Evolutionary conservation across 1,140 invertebrate species (phyloP).

Genomic region (Lasaia peninsularis): DNA sequence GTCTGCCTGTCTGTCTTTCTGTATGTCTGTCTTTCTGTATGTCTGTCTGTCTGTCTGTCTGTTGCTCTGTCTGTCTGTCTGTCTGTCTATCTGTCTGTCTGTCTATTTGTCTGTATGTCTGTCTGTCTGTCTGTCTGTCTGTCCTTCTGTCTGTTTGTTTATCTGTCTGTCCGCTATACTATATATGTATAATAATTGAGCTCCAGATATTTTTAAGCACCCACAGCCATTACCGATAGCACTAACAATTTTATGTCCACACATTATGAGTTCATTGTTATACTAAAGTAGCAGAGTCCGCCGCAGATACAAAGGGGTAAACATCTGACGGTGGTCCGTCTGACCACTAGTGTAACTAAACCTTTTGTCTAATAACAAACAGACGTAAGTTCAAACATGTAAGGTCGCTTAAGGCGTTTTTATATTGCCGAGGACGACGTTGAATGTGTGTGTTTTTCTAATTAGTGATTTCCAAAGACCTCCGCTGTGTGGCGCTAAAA

Average conservation of each 20-base stretch:
- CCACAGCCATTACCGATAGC: slow-evolving; percentile 23
- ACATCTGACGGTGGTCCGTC: slow-evolving; percentile 54
- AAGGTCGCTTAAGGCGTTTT: slow-evolving; percentile 33
- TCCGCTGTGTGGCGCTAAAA: slow-evolving; percentile 53
- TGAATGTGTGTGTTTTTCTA: slow-evolving; percentile 41
- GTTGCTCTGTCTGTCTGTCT: too few relatives aligned
- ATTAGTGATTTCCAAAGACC: slow-evolving; percentile 50
- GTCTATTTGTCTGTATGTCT: too few relatives aligned
- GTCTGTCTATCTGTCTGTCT: too few relatives aligned
- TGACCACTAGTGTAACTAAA: slow-evolving; percentile 17
- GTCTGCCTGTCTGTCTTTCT: too few relatives aligned
- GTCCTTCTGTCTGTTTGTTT: too few relatives aligned
- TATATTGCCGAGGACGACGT: slow-evolving; percentile 33
- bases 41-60: too few relatives aligned
- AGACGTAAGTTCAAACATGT: slow-evolving; percentile 6
- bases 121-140: too few relatives aligned
- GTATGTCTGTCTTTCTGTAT: too few relatives aligned
- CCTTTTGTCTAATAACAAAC: slow-evolving; percentile 15
- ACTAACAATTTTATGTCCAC: slow-evolving; percentile 36
- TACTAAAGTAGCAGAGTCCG: slow-evolving; percentile 36
- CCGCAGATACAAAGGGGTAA: slow-evolving; percentile 37
- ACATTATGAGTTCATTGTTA: slow-evolving; percentile 42
- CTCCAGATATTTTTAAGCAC: slow-evolving; percentile 18
- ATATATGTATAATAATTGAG: neutral
- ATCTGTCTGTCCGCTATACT: too few relatives aligned